Conservation (phyloP, 53 echinoderm and acorn worm species). For the Pentamera pediparva region DNA sequence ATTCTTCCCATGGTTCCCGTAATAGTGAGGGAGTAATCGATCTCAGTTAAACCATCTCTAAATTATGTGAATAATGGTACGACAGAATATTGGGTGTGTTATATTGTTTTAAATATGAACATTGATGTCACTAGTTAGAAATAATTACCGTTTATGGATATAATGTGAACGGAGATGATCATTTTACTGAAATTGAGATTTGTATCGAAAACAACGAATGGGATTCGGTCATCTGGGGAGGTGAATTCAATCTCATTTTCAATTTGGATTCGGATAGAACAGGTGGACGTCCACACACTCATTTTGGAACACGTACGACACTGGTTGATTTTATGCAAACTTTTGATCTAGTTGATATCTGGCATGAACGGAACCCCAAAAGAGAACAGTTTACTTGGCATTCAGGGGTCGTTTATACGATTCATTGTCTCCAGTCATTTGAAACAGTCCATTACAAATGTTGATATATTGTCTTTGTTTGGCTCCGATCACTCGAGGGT, state of each 20-base stretch:
- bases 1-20: not conserved
- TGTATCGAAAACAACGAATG: not conserved
- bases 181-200: not conserved
- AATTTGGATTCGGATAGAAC: not conserved
- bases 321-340: not conserved
- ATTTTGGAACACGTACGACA: not conserved
- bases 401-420: not conserved
- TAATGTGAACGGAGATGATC: not conserved
- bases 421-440: constrained; percentile 10
- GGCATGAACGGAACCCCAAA: not conserved
- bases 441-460: not conserved
- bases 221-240: not conserved
- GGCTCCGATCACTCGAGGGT: not conserved
- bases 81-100: not conserved
- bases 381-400: not conserved
- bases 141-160: not conserved
- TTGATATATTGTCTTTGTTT: not conserved
- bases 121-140: not conserved
- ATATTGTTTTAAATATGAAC: not conserved
- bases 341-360: not conserved
- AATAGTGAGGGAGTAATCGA: not conserved
- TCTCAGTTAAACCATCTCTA: not conserved
- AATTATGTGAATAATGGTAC: not conserved
- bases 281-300: not conserved
- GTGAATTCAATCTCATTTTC: constrained; percentile 1